Percentiles rank a stretch among this genome's conserved stretches.
Evolutionary conservation across 2,113 vertebrate species (phyloP).

Genomic region (Steatornis caripensis): DNA sequence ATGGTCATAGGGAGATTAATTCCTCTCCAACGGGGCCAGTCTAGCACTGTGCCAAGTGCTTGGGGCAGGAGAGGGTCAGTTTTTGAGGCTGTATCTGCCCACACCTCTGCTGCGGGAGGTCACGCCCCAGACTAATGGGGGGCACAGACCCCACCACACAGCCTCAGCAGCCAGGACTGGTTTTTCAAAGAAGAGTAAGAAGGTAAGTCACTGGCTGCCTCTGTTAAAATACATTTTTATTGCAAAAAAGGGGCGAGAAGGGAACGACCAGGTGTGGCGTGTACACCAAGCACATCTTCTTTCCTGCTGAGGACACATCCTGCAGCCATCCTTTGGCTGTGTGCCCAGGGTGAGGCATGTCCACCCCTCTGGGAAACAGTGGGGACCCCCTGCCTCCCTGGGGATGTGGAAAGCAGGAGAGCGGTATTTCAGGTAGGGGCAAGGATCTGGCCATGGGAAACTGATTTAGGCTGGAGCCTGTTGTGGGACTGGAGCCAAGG

Average conservation of each 20-base stretch:
- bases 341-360: neutral
- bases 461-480: neutral
- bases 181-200: neutral
- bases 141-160: neutral
- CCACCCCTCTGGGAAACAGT: neutral
- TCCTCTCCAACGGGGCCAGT: fast-evolving
- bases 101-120: neutral
- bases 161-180: neutral
- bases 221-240: neutral
- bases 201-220: neutral
- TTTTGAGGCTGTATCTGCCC: neutral
- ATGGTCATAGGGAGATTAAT: neutral
- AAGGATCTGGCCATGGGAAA: neutral
- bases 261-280: neutral
- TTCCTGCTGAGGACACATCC: neutral
- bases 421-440: neutral
- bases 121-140: fast-evolving
- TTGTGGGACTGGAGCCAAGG: neutral
- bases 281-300: neutral
- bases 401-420: neutral
- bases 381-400: neutral
- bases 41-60: neutral
- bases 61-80: neutral
- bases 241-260: neutral
- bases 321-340: fast-evolving